These are phyloP conservation scores for Psittacula cyanocephala DNA, from an alignment of 2,113 vertebrate genomes.

Conservation along the genomic window DNA sequence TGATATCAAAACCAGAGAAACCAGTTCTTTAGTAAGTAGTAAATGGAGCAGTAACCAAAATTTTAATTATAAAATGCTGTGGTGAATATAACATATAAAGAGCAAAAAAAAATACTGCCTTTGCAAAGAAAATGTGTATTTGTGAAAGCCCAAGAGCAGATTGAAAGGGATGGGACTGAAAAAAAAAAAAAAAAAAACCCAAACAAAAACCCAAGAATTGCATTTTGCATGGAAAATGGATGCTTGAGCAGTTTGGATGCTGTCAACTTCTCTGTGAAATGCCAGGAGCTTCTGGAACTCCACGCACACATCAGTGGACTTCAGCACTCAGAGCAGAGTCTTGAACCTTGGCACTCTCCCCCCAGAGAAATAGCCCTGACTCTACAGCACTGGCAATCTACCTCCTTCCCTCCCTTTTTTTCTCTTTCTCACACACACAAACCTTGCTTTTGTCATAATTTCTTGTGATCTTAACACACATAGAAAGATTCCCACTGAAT, in stretches of 20 bases:
- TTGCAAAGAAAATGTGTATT: not conserved
- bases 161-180: not conserved
- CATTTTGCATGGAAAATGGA: not conserved
- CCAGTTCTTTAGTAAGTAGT: not conserved
- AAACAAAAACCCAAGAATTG: not conserved
- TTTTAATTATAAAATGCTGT: not conserved
- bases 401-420: not conserved
- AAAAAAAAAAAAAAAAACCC: not conserved
- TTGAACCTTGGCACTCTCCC: not conserved
- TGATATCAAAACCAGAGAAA: constrained; percentile 12
- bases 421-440: not conserved
- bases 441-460: not conserved
- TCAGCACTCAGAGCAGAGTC: not conserved
- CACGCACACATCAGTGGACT: not conserved
- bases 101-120: not conserved
- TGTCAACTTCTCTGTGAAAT: not conserved
- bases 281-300: not conserved
- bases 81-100: not conserved
- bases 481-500: not conserved
- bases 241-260: not conserved
- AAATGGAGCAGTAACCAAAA: not conserved
- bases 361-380: not conserved
- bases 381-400: not conserved
- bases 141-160: not conserved
- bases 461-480: not conserved